These are phyloP conservation scores for Euphydryas editha DNA, from an alignment of 2,888 invertebrate species.

Conservation along the genomic window DNA sequence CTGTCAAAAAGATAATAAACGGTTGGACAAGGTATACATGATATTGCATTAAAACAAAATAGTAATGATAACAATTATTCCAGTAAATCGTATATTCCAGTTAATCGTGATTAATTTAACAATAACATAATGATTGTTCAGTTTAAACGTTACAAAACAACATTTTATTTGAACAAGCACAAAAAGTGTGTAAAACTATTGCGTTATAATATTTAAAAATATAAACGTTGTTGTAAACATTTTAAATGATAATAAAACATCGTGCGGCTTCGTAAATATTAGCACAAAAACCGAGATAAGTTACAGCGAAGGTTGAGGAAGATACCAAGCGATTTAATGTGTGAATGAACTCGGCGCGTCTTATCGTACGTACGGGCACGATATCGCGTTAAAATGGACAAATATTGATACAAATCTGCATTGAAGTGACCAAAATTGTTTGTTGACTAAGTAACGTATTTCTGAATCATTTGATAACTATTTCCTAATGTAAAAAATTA, in stretches of 20 bases:
- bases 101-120: too few species aligned
- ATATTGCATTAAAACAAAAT: constrained; percentile 17
- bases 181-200: not conserved
- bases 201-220: not conserved
- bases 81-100: too few species aligned
- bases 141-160: too few species aligned
- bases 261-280: constrained; percentile 37
- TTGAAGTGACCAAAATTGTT: constrained; percentile 6
- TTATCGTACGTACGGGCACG: constrained; percentile 64
- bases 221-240: not conserved
- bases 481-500: not conserved
- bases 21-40: constrained; percentile 22
- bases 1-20: too few species aligned
- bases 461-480: not conserved
- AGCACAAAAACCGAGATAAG: constrained; percentile 39
- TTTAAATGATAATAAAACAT: constrained; percentile 13
- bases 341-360: constrained; percentile 63
- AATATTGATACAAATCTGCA: constrained; percentile 30
- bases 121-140: too few species aligned
- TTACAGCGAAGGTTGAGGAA: constrained; percentile 36
- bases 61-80: constrained; percentile 14
- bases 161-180: not conserved
- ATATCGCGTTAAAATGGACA: constrained; percentile 28
- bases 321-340: constrained; percentile 36
- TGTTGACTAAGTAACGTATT: not conserved